Evolutionary conservation across 2,888 invertebrate species (phyloP).

Genomic region (Hesperia comma): DNA sequence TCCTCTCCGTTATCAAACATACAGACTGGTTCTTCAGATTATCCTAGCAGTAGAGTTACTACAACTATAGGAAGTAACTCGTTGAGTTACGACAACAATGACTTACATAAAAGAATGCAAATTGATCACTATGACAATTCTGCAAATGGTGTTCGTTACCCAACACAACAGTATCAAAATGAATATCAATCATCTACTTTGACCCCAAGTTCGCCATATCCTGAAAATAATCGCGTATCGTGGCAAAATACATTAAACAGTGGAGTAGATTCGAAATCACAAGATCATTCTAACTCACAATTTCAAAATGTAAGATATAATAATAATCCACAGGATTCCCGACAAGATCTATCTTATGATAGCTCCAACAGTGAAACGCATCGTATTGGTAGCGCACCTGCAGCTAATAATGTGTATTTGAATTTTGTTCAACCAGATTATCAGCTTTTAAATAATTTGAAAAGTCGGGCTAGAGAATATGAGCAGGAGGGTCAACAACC

Average conservation of each 20-base stretch:
- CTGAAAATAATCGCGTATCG: constrained; percentile 59
- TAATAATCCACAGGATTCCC: constrained; percentile 54
- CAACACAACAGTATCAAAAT: constrained; percentile 65
- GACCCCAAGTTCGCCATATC: constrained; percentile 60
- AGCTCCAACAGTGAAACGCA: constrained; percentile 65
- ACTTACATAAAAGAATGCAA: constrained; percentile 65
- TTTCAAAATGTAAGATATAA: constrained; percentile 62
- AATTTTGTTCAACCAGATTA: constrained; percentile 73
- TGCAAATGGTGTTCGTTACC: constrained; percentile 69
- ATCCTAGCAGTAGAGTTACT: constrained; percentile 60
- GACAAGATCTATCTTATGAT: constrained; percentile 54
- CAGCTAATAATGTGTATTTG: constrained; percentile 71
- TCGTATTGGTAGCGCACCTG: constrained; percentile 62
- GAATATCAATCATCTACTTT: constrained; percentile 67
- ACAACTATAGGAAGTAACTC: constrained; percentile 61
- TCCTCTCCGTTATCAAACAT: constrained; percentile 71
- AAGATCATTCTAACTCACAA: constrained; percentile 60
- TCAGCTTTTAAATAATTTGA: constrained; percentile 57
- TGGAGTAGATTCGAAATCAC: constrained; percentile 63
- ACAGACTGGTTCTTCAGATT: constrained; percentile 67
- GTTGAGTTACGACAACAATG: constrained; percentile 59
- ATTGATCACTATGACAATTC: constrained; percentile 78
- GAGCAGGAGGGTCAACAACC: constrained; percentile 65
- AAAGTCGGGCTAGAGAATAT: constrained; percentile 58
- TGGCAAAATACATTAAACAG: constrained; percentile 66